Evolutionary conservation across 53 echinoderm and acorn worm genomes (phyloP), one percentile per base, ranked within the genome.

Genomic region (Arbacia lixula): DNA sequence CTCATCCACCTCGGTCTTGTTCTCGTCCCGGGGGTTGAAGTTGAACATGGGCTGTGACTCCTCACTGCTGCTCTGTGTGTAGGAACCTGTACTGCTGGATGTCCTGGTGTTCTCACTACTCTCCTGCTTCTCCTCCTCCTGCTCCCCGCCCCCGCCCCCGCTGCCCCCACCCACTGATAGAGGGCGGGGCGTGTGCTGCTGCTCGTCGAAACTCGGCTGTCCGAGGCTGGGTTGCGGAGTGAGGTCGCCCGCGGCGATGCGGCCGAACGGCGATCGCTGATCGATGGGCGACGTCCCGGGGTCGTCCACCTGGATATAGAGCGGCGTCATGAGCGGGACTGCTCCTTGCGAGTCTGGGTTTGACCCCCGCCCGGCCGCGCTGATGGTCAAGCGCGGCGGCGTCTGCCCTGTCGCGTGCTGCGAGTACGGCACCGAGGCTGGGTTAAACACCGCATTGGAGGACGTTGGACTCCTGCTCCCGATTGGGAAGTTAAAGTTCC

Each of bases 401-500:
- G 64, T 84, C n/a, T n/a, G n/a, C n/a, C n/a, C n/a, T 22, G 52
- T 31, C 19, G 42, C 6, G 54, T 75, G 63, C 68, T 65, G 74
- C 2, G 67, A 75, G 60, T 85, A 95, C 2, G 90, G 91, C 6
- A 90, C 71, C 0, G 93, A 84, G 36, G 85, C 79, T 4, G 90
- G 92, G 84, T 89, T 89, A 31, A 75, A 87, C 55, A 73, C 69
- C 57, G 55, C 21, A n/a, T 25, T 20, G 24, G 75, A 41, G 6
- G 88, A 39, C 12, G 86, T 64, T 3, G 91, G 83, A 20, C 68
- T 64, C 2, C 78, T 33, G 14, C 69, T 88, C 14, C 98, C 92
- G 12, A 98, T 52, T 0, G 92, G 94, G 68, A 67, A 92, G 31
- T 86, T 75, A 86, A 98, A 98, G 67, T 92, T 94, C 24, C 98